Base-by-base conservation (phyloP, 2,113 vertebrate species). In the Pelmatolapia mariae region DNA sequence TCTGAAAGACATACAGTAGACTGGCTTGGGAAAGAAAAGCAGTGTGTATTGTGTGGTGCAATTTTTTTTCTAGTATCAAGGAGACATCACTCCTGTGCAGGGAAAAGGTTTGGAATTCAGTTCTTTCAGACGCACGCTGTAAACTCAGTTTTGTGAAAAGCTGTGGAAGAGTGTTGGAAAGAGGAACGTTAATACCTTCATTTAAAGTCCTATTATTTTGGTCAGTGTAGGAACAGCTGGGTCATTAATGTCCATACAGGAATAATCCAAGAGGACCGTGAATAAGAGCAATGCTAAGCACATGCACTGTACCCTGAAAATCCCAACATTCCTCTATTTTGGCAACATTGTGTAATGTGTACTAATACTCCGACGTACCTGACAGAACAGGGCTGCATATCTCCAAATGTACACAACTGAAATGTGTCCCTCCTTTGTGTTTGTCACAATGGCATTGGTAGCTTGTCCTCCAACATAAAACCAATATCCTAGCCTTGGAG, bases 381-480 rank as follows among this genome's bases (percentile, higher is more conserved):
- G 26, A 78, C 19, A 19, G 81, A 53, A 38, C 11, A 82, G 22
- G 38, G 12, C 9, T 40, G 63, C 31, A 24, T 15, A 56, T 84
- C 50, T 52, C 26, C n/a, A 1, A 13, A 18, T 53, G 18, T 50
- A 6, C n/a, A 45, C 29, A 71, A 24, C 3, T 47, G 19, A 87
- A 57, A 38, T 36, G 7, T 45, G 33, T 80, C 13, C 2, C 3
- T 53, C 6, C 13, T 73, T 80, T 66, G 24, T 90, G 33, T 83
- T 82, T 86, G n/a, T 33, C 22, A 81, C 36, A 22, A 33, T 59
- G 29, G 36, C n/a, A 43, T 18, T 53, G 9, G 2, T n/a, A 43
- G 38, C 31, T 78, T 71, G 22, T 89, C 73, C 66, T 59, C 13
- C 52, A 40, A 22, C 22, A 68, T 50, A 63, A 89, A 89, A 68